Conservation (phyloP, 2,113 vertebrate species). For the Takifugu bimaculatus region DNA sequence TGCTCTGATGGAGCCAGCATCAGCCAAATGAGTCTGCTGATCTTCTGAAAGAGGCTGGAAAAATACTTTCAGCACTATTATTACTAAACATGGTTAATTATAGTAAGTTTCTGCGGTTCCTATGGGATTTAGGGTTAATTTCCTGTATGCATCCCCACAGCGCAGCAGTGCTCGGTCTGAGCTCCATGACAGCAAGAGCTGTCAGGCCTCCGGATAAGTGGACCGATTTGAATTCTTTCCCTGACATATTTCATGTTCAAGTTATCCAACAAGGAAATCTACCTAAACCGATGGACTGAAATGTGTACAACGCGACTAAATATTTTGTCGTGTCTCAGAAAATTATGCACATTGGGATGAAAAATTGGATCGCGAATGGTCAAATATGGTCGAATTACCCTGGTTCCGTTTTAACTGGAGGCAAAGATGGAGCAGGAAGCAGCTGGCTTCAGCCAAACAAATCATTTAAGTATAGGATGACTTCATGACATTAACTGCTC, state of each 20-base stretch:
- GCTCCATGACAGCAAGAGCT: slow-evolving; percentile 4
- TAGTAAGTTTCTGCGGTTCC: background rate
- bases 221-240: background rate
- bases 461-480: background rate
- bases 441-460: slow-evolving; percentile 11
- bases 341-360: background rate
- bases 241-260: background rate
- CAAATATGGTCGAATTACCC: background rate
- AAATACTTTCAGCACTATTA: background rate
- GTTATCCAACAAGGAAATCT: background rate
- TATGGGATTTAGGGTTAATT: background rate
- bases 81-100: background rate
- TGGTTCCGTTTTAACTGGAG: slow-evolving; percentile 3
- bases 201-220: background rate
- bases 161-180: too few relatives aligned
- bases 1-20: background rate
- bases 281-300: background rate
- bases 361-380: background rate
- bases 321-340: background rate
- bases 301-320: background rate
- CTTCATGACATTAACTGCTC: background rate
- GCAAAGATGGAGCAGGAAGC: background rate
- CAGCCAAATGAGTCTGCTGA: background rate
- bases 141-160: too few relatives aligned
- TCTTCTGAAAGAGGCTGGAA: too few relatives aligned